Evolutionary conservation across 2,113 vertebrate species (phyloP).

Genomic region (Oplegnathus fasciatus): DNA sequence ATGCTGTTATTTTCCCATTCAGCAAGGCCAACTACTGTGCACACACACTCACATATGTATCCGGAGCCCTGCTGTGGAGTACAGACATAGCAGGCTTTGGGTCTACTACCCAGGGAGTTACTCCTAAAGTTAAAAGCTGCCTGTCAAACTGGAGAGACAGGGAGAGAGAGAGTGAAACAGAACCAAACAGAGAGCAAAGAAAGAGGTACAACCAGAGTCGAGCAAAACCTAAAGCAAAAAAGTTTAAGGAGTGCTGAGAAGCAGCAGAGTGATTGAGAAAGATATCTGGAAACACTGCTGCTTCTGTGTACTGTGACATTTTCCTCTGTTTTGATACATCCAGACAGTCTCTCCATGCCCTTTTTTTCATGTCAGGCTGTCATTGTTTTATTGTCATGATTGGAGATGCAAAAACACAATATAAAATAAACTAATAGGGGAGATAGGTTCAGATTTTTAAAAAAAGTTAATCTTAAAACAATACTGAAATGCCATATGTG

Average conservation of each 20-base stretch:
- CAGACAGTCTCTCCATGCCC: background rate
- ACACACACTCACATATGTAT: constrained; percentile 22
- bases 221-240: constrained; percentile 6
- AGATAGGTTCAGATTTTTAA: background rate
- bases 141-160: constrained; percentile 22
- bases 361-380: background rate
- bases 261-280: constrained; percentile 18
- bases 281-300: constrained; percentile 17
- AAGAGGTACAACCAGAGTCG: background rate
- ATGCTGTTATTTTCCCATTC: constrained; percentile 51
- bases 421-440: background rate
- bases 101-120: constrained; percentile 55
- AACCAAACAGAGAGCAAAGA: background rate
- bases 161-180: background rate
- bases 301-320: background rate
- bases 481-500: no score
- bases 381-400: background rate
- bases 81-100: constrained; percentile 36
- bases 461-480: no score
- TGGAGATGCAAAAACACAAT: background rate
- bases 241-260: constrained; percentile 5
- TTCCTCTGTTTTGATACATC: background rate
- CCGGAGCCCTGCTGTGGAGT: constrained; percentile 40
- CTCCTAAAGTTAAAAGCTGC: constrained; percentile 54
- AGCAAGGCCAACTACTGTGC: constrained; percentile 30